Evolutionary conservation across 2,113 vertebrate genomes (phyloP).

Genomic region (Romanogobio albipinnatus): DNA sequence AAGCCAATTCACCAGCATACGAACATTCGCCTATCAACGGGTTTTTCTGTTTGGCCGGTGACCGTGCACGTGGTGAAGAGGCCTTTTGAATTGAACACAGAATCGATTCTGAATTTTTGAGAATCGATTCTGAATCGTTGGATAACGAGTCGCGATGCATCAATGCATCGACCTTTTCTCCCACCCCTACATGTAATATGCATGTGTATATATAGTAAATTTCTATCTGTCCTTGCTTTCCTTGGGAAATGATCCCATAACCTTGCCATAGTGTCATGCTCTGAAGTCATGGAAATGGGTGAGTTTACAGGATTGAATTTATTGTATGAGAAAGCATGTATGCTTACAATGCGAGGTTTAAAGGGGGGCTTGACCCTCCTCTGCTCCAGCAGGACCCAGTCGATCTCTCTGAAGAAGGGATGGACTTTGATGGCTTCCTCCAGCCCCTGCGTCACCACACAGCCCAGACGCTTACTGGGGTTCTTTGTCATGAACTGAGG

Average conservation of each 20-base stretch:
- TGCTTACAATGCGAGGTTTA: slow-evolving; percentile 96
- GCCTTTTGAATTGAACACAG: too few relatives aligned
- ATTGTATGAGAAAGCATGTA: background rate
- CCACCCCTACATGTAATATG: too few relatives aligned
- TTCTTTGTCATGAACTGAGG: slow-evolving; percentile 98
- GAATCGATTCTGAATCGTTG: too few relatives aligned
- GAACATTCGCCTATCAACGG: too few relatives aligned
- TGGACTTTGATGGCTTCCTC: slow-evolving; percentile 97
- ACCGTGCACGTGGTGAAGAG: too few relatives aligned
- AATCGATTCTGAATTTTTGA: too few relatives aligned
- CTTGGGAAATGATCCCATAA: background rate
- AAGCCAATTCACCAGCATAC: too few relatives aligned
- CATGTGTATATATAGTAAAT: background rate
- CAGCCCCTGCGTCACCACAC: slow-evolving; percentile 87
- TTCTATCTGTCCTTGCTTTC: background rate
- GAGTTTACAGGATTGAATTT: background rate
- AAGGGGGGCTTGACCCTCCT: slow-evolving; percentile 96
- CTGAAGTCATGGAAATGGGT: background rate
- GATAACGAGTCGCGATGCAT: too few relatives aligned
- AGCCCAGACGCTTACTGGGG: slow-evolving; percentile 93
- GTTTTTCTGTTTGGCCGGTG: too few relatives aligned
- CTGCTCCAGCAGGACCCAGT: slow-evolving; percentile 96
- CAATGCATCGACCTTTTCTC: too few relatives aligned
- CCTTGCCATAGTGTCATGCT: background rate
- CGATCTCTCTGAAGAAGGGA: slow-evolving; percentile 96